Percentiles rank a stretch among this genome's conserved stretches.
phyloP scores from a whole-genome alignment of 2,888 invertebrate genomes.

The Alloscopus bannaensis region DNA sequence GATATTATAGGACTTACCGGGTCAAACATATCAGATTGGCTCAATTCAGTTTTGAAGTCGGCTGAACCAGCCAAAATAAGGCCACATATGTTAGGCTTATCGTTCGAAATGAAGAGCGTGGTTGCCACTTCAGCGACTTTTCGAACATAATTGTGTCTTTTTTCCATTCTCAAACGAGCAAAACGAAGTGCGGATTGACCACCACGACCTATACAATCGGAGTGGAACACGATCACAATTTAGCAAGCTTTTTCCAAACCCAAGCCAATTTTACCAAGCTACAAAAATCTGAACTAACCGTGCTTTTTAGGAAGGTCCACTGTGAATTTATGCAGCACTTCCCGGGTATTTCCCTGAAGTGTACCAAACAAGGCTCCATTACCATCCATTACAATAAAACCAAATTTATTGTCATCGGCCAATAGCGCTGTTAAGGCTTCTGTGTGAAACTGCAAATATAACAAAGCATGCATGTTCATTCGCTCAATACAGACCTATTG shows the following conservation, averaged over 20 bases:
- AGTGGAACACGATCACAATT: too few species aligned
- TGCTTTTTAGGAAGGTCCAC: conserved; percentile 99
- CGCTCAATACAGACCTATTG: background rate
- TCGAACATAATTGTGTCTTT: conserved; percentile 98
- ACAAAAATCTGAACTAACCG: too few species aligned
- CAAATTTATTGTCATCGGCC: conserved; percentile 99
- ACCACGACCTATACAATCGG: conserved; percentile 93
- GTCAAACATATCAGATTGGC: conserved; percentile 99
- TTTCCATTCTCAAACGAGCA: conserved; percentile 99
- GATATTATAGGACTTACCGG: conserved; percentile 82
- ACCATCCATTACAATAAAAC: conserved; percentile 99
- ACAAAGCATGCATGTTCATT: background rate
- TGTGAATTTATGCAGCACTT: conserved; percentile 96
- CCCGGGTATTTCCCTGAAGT: conserved; percentile 94
- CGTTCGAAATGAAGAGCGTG: conserved; percentile 97
- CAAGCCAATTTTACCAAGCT: background rate
- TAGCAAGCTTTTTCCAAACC: too few species aligned
- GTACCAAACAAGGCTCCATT: conserved; percentile 99
- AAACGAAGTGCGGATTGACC: conserved; percentile 99
- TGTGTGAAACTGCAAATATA: conserved; percentile 83
- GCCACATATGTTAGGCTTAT: conserved; percentile 98
- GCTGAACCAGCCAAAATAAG: conserved; percentile 99
- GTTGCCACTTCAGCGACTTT: conserved; percentile 99
- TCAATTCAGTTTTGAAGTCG: conserved; percentile 99
- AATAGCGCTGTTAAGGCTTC: conserved; percentile 96